These are phyloP conservation scores for Meghimatium bilineatum DNA, from an alignment of 2,888 invertebrate genomes.

Conservation along the genomic window DNA sequence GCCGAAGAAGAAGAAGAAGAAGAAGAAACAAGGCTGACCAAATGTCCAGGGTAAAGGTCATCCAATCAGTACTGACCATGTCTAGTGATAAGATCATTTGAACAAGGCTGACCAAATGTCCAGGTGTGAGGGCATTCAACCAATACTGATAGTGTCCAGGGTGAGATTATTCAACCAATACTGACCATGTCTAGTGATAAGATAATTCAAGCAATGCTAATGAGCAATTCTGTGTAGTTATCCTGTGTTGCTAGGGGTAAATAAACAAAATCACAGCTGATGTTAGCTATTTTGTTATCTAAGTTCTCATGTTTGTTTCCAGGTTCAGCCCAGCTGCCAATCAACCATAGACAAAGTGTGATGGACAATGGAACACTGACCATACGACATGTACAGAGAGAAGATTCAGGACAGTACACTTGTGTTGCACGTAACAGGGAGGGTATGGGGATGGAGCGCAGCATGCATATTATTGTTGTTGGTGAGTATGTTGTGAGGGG, in stretches of 20 bases:
- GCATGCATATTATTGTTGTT: conserved; percentile 95
- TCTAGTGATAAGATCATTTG: background rate
- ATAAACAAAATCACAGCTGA: too few species aligned
- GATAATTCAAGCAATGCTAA: background rate
- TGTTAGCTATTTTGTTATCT: too few species aligned
- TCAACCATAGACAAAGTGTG: conserved; percentile 95
- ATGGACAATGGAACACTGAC: conserved; percentile 94
- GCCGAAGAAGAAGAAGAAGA: background rate
- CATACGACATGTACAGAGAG: conserved; percentile 94
- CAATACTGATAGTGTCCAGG: background rate
- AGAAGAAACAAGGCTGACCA: background rate
- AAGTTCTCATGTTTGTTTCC: conserved; percentile 51
- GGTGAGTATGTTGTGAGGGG: conserved; percentile 85
- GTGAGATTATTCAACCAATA: background rate
- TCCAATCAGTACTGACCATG: background rate
- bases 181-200: background rate
- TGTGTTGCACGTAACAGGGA: conserved; percentile 95
- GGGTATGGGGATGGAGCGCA: conserved; percentile 91
- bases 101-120: background rate
- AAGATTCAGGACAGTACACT: conserved; percentile 95
- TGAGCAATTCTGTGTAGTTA: too few species aligned
- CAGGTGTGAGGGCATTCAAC: background rate
- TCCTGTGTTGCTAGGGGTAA: too few species aligned
- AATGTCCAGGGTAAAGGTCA: background rate
- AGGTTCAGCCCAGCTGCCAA: conserved; percentile 91